A percentile compares a stretch with the other conserved stretches of the same genome.
phyloP scores from a whole-genome alignment of 1,140 invertebrate species.

The Cherax quadricarinatus region DNA sequence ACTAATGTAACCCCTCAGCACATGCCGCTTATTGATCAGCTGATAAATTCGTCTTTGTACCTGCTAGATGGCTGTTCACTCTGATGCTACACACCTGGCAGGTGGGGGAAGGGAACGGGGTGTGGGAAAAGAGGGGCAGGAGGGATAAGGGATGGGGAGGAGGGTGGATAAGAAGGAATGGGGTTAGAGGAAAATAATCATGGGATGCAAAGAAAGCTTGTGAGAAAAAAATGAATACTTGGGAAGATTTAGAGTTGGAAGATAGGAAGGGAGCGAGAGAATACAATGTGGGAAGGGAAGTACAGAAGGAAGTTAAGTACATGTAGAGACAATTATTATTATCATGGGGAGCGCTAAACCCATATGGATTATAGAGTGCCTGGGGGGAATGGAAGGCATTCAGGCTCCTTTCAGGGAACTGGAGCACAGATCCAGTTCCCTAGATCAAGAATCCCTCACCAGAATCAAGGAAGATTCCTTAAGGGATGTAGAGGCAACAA shows the following conservation, averaged over 20 bases:
- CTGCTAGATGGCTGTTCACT: background rate
- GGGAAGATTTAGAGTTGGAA: background rate
- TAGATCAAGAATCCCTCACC: no score
- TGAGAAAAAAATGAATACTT: background rate
- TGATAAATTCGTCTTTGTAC: background rate
- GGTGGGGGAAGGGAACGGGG: background rate
- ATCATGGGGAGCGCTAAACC: no score
- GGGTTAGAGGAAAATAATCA: background rate
- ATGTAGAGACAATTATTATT: no score
- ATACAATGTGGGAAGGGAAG: background rate
- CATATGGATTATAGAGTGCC: no score
- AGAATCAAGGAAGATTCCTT: no score
- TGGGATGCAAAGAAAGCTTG: background rate
- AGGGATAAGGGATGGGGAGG: background rate
- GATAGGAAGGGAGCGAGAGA: background rate
- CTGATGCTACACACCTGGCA: background rate
- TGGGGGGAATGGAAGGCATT: no score
- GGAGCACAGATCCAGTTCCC: no score
- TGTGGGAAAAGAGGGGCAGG: background rate
- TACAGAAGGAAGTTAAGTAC: background rate
- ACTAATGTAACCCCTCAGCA: background rate
- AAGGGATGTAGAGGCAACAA: no score
- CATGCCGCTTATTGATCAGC: background rate
- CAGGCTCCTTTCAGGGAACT: no score
- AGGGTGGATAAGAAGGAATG: background rate